Conservation (phyloP, 2,888 invertebrate genomes). For the Ennomos quercinarius region DNA sequence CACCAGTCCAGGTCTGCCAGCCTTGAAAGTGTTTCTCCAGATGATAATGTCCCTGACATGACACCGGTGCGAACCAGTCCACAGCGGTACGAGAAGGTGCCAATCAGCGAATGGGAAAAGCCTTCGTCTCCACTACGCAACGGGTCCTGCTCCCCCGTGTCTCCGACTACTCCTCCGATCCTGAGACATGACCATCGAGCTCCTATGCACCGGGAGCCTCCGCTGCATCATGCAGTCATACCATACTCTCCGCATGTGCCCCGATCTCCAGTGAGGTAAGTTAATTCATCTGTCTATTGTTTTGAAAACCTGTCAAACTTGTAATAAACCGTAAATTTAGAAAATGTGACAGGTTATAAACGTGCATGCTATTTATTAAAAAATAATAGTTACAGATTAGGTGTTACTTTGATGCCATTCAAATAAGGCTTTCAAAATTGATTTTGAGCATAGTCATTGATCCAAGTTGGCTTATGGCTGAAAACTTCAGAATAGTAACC, state of each 20-base stretch:
- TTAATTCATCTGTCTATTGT: background rate
- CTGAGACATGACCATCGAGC: conserved; percentile 53
- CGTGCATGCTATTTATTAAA: no score
- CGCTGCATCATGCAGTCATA: conserved; percentile 58
- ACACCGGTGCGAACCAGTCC: conserved; percentile 62
- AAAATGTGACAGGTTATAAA: no score
- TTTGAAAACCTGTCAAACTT: conserved; percentile 1
- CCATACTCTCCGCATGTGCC: conserved; percentile 78
- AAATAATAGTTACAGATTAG: no score
- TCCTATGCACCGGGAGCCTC: conserved; percentile 47
- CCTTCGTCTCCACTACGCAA: conserved; percentile 83
- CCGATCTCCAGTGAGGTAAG: conserved; percentile 69
- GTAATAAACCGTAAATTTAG: background rate
- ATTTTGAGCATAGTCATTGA: no score
- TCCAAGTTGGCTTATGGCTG: no score
- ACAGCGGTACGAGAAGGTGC: conserved; percentile 75
- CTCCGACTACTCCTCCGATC: conserved; percentile 85
- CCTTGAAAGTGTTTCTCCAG: conserved; percentile 87
- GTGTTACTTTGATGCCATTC: no score
- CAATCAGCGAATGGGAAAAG: conserved; percentile 82
- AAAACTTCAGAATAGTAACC: no score
- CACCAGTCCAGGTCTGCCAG: conserved; percentile 89
- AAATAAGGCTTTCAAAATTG: no score
- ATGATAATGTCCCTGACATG: conserved; percentile 72
- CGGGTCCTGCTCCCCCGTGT: conserved; percentile 85